These are phyloP conservation scores for Cynocephalus volans DNA, from an alignment of 2,113 vertebrate species.

Conservation along the genomic window DNA sequence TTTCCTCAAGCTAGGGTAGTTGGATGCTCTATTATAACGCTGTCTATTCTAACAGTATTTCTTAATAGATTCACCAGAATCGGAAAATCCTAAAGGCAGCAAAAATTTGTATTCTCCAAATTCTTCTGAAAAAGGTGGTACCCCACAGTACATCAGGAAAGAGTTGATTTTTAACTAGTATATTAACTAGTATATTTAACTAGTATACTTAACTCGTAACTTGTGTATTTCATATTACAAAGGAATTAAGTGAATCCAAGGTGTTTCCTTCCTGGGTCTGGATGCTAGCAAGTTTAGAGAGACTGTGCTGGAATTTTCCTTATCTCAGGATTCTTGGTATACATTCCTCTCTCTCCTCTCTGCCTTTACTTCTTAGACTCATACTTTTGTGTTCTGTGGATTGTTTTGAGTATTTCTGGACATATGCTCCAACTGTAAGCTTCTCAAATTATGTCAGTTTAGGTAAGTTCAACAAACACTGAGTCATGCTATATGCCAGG, in stretches of 20 bases:
- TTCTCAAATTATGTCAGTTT: slow-evolving; percentile 38
- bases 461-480: slow-evolving; percentile 23
- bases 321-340: neutral
- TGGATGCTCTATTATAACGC: neutral
- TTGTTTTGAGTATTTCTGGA: neutral
- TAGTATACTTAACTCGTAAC: neutral
- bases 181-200: neutral
- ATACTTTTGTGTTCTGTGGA: neutral
- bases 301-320: neutral
- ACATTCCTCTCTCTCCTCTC: neutral
- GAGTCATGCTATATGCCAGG: neutral
- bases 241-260: neutral
- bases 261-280: neutral
- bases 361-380: neutral
- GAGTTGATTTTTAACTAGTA: neutral
- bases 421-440: neutral
- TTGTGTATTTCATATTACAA: slow-evolving; percentile 18
- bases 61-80: slow-evolving; percentile 18
- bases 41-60: slow-evolving; percentile 1
- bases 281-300: slow-evolving; percentile 17
- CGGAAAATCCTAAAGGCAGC: slow-evolving; percentile 28
- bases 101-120: slow-evolving; percentile 30
- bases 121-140: neutral
- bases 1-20: neutral
- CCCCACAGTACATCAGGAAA: neutral